Conservation (phyloP, 2,888 invertebrate genomes). For the Lymantria monacha region DNA sequence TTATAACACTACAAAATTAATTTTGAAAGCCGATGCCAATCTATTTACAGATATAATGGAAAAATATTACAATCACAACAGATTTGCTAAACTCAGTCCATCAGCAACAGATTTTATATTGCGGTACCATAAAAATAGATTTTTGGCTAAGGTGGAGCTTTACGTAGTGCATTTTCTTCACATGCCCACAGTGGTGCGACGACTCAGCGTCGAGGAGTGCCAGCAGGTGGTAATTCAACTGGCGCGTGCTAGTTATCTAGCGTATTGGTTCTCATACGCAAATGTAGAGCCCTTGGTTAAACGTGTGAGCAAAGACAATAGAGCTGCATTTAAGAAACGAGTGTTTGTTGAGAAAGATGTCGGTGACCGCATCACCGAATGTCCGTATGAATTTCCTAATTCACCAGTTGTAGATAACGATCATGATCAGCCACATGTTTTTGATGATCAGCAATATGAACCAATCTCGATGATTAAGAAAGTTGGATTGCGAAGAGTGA, state of each 20-base stretch:
- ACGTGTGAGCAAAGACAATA: conserved; percentile 37
- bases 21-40: conserved; percentile 46
- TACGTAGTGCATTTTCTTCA: conserved; percentile 48
- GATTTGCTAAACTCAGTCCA: conserved; percentile 30
- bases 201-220: conserved; percentile 44
- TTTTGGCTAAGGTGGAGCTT: conserved; percentile 47
- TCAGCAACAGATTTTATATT: conserved; percentile 45
- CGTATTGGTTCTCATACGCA: conserved; percentile 46
- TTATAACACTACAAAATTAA: conserved; percentile 40
- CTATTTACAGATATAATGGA: conserved; percentile 51
- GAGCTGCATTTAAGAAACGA: conserved; percentile 44
- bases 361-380: conserved; percentile 35
- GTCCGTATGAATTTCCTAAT: conserved; percentile 41
- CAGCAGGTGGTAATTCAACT: conserved; percentile 44
- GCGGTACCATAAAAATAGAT: conserved; percentile 43
- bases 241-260: conserved; percentile 49
- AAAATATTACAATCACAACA: conserved; percentile 37
- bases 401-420: conserved; percentile 7
- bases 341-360: conserved; percentile 49
- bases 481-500: not conserved
- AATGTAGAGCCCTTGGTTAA: conserved; percentile 51
- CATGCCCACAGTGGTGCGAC: conserved; percentile 41
- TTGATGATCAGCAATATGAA: conserved; percentile 4
- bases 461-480: not conserved
- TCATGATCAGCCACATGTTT: not conserved